phyloP scores from a whole-genome alignment of 2,113 vertebrate genomes.

The Cariama cristata region DNA sequence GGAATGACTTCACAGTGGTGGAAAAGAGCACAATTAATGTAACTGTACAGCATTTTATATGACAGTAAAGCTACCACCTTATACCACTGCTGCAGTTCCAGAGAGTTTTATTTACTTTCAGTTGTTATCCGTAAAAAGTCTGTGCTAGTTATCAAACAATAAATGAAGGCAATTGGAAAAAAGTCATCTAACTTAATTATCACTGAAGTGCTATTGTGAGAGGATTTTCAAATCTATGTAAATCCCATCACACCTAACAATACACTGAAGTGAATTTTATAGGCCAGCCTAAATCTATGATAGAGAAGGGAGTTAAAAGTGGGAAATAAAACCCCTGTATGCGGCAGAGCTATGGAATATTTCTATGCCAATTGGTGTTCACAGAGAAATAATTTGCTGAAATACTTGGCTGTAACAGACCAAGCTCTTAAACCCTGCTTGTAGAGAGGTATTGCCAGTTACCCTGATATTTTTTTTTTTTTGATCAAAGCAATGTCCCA shows the following conservation, averaged over 20 bases:
- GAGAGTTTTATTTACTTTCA: not conserved
- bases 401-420: not conserved
- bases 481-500: not conserved
- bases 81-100: not conserved
- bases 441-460: not conserved
- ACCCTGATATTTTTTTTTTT: not conserved
- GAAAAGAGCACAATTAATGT: not conserved
- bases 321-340: not conserved
- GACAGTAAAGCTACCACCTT: not conserved
- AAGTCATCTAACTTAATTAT: not conserved
- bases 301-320: not conserved
- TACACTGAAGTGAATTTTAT: not conserved
- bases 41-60: not conserved
- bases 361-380: not conserved
- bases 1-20: not conserved
- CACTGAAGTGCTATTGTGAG: not conserved
- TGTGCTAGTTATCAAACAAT: not conserved
- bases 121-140: not conserved
- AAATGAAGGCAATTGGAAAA: not conserved
- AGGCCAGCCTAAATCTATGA: not conserved
- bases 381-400: not conserved
- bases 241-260: not conserved
- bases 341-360: not conserved
- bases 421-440: not conserved
- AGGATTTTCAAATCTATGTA: not conserved